Evolutionary conservation across 2,113 vertebrate genomes (phyloP).

Genomic region (Pseudorhombus dupliciocellatus): DNA sequence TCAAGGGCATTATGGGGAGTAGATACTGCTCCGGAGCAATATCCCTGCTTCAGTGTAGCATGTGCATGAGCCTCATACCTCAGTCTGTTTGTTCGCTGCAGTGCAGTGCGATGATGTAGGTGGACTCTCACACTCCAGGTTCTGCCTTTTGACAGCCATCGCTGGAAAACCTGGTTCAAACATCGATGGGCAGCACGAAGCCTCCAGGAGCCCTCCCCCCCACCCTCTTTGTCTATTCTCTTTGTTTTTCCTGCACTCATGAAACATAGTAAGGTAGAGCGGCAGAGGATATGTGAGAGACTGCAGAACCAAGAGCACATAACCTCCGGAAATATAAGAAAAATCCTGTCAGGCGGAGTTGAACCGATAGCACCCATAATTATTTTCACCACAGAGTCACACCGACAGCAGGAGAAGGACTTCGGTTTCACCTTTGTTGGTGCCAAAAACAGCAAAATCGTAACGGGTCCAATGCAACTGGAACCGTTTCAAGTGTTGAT

Average conservation of each 20-base stretch:
- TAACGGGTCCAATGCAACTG: not conserved
- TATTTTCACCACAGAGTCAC: not conserved
- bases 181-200: conserved; percentile 33
- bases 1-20: conserved; percentile 17
- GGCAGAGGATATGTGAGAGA: conserved; percentile 15
- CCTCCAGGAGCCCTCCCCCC: conserved; percentile 39
- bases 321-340: conserved; percentile 7
- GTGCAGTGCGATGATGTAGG: conserved; percentile 42
- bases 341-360: not conserved
- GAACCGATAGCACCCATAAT: not conserved
- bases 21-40: conserved; percentile 26
- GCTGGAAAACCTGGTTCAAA: conserved; percentile 55
- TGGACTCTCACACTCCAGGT: conserved; percentile 43
- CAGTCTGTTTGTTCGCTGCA: conserved; percentile 64
- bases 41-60: conserved; percentile 3
- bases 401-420: not conserved
- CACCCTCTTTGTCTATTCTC: conserved; percentile 57
- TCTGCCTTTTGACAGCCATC: conserved; percentile 49
- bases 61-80: conserved; percentile 33
- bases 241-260: conserved; percentile 52
- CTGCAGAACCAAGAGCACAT: conserved; percentile 22
- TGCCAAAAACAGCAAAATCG: not conserved
- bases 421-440: not conserved
- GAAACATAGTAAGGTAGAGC: conserved; percentile 31
- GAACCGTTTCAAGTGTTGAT: conserved; percentile 23